Percentiles rank a stretch among this genome's conserved stretches.
phyloP scores from a whole-genome alignment of 1,140 invertebrate species.

The Temnothorax curvispinosus region DNA sequence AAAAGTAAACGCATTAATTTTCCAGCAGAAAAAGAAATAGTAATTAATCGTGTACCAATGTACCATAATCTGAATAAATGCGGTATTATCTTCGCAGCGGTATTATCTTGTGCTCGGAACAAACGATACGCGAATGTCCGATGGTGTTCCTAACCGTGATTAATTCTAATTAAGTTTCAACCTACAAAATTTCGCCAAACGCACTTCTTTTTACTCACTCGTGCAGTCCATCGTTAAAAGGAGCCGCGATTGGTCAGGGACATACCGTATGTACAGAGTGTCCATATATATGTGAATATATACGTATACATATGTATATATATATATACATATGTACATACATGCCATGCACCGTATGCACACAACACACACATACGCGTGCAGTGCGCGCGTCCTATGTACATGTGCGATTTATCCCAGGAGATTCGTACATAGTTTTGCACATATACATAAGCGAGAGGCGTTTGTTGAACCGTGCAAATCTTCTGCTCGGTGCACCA shows the following conservation, averaged over 20 bases:
- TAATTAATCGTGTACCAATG: not conserved
- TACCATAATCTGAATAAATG: not conserved
- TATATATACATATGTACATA: not conserved
- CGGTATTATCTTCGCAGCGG: not conserved
- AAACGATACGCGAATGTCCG: not conserved
- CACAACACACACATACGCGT: not conserved
- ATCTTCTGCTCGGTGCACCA: conserved; percentile 56
- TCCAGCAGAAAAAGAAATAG: not conserved
- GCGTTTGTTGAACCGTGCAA: conserved; percentile 63
- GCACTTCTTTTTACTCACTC: conserved; percentile 11
- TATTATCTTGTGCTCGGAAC: not conserved
- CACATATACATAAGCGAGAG: conserved; percentile 58
- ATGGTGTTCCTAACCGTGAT: not conserved
- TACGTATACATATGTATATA: not conserved
- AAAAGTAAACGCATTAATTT: not conserved
- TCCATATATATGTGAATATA: not conserved
- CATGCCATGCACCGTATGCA: not conserved
- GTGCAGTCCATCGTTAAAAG: conserved; percentile 34
- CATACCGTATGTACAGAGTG: conserved; percentile 8
- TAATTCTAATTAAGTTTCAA: conserved; percentile 39
- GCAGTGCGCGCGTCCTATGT: conserved; percentile 19
- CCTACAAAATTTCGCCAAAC: conserved; percentile 30
- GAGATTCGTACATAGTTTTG: conserved; percentile 61
- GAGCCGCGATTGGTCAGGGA: conserved; percentile 49
- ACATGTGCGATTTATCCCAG: conserved; percentile 54